These are phyloP conservation scores for Willowsia nigromaculata DNA, from an alignment of 2,888 invertebrate genomes.

Conservation along the genomic window DNA sequence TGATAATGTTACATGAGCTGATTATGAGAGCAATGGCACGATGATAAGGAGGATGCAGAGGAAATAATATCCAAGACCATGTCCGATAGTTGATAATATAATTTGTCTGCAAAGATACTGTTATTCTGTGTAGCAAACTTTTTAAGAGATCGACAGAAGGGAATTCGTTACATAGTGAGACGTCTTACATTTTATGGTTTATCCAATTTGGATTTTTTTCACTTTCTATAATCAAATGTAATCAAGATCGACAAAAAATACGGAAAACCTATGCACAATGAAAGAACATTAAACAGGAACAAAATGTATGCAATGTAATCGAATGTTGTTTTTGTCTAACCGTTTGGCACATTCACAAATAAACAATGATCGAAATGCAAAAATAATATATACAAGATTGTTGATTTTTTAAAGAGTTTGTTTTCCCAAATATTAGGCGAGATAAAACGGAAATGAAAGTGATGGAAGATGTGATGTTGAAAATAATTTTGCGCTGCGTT, in stretches of 20 bases:
- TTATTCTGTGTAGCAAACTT: too few relatives aligned
- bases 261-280: neutral
- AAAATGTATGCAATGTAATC: neutral
- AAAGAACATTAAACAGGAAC: neutral
- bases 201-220: constrained; percentile 3
- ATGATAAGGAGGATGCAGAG: too few relatives aligned
- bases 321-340: neutral
- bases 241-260: neutral
- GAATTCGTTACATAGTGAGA: neutral
- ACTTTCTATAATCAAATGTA: neutral
- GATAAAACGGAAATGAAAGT: constrained; percentile 33
- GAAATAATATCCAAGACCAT: too few relatives aligned
- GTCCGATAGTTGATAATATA: too few relatives aligned
- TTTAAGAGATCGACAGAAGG: neutral
- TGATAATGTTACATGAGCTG: too few relatives aligned
- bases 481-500: neutral
- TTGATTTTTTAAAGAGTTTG: neutral
- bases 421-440: neutral
- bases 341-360: neutral
- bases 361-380: neutral
- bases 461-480: neutral
- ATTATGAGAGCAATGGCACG: too few relatives aligned
- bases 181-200: neutral
- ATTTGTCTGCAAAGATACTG: too few relatives aligned
- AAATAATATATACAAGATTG: neutral